A percentile compares a stretch with the other conserved stretches of the same genome.
phyloP scores from a whole-genome alignment of 1,140 invertebrate genomes.

The Sitodiplosis mosellana region DNA sequence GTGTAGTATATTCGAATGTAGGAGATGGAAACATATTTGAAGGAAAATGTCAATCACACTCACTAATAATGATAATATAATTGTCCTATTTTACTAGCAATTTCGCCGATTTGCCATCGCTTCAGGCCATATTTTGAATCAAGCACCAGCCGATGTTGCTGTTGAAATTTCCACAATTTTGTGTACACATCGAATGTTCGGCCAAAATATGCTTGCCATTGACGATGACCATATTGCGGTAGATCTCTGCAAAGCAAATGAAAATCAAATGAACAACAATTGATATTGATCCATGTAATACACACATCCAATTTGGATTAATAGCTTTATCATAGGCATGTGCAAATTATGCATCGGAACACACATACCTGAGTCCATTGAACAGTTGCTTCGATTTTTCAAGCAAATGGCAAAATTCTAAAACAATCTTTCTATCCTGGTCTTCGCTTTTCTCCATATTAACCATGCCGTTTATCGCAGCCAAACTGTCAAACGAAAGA shows the following conservation, averaged over 20 bases:
- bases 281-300: no score
- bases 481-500: no score
- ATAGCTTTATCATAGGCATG: no score
- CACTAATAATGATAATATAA: conserved; percentile 98
- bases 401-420: conserved; percentile 89
- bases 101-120: conserved; percentile 96
- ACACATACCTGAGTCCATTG: conserved; percentile 73
- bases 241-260: conserved; percentile 59
- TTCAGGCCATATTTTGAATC: conserved; percentile 92
- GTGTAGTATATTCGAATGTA: no score
- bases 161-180: conserved; percentile 97
- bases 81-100: conserved; percentile 96
- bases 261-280: no score
- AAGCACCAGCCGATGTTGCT: conserved; percentile 81
- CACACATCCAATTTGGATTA: no score
- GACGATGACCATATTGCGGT: conserved; percentile 92
- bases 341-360: no score
- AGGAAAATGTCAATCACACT: conserved; percentile 25
- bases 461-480: conserved; percentile 20
- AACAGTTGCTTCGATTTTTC: conserved; percentile 97
- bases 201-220: conserved; percentile 96
- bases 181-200: conserved; percentile 96
- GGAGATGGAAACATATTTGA: no score
- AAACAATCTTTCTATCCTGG: conserved; percentile 83
- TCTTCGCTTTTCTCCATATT: conserved; percentile 59